Evolutionary conservation across 37 sponge, comb jelly and placozoan genomes (phyloP).

Genomic region (Chondrilla cf. caribensis): DNA sequence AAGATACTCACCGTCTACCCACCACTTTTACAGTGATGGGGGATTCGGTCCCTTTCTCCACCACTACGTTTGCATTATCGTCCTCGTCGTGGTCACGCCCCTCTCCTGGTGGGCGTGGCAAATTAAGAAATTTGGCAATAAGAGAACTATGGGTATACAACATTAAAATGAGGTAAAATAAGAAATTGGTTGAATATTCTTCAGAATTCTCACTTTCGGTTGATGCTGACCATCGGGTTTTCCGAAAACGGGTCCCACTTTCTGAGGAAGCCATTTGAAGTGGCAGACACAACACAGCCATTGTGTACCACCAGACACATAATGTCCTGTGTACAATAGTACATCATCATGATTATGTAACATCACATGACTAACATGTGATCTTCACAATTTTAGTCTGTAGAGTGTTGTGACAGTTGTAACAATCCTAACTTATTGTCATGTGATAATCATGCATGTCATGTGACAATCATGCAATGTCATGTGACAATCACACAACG

Average conservation of each 20-base stretch:
- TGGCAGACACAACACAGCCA: conserved; percentile 22
- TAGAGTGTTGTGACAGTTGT: too few relatives aligned
- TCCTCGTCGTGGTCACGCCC: conserved; percentile 10
- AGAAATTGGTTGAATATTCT: too few relatives aligned
- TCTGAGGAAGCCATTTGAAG: neutral
- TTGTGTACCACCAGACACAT: neutral
- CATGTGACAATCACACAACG: neutral
- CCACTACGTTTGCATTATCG: neutral
- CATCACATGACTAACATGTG: neutral
- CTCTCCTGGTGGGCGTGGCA: conserved; percentile 23
- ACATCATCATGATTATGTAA: neutral
- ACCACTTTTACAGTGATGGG: neutral
- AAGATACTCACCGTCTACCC: conserved; percentile 3
- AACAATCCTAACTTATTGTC: too few relatives aligned
- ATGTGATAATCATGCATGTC: neutral
- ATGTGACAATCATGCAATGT: neutral
- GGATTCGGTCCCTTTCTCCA: neutral
- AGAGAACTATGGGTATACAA: neutral
- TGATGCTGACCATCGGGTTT: conserved; percentile 6
- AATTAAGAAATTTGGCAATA: neutral
- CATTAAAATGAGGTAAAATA: too few relatives aligned
- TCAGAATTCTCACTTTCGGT: conserved; percentile 1
- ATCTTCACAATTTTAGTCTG: too few relatives aligned
- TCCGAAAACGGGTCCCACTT: conserved; percentile 14
- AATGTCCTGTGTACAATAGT: conserved; percentile 9